Evolutionary conservation across 2,113 vertebrate species (phyloP), one percentile per base, ranked within the genome.

Genomic region (Myrmophylax atrothorax): DNA sequence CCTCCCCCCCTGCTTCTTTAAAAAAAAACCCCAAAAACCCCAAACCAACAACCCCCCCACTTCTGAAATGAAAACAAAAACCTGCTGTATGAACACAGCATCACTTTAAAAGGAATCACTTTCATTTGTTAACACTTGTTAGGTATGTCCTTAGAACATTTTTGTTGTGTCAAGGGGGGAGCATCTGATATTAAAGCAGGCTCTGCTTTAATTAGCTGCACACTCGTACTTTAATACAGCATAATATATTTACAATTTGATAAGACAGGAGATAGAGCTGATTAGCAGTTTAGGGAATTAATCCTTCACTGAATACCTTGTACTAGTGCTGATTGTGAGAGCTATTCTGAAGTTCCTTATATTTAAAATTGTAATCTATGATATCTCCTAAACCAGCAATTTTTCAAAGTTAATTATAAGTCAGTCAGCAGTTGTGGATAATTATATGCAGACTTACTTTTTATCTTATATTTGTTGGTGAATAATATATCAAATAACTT

Each of bases 361-460:
- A 97, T 93, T 96, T 95, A 93, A 91, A 96, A 94, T 67, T 90
- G 20, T 74, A 87, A 96, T 96, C 69, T 92, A 14, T 14, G 96
- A 52, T 90, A 94, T 82, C 89, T 97, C 59, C 92, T 93, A 94
- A 91, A 87, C 73, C 89, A 96, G 81, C 74, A 93, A 93, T 96
- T 97, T 89, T 93, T 95, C 93, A 94, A 96, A 96, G 92, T 97
- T 96, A 97, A 97, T 97, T 96, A 94, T 94, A 90, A 97, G 90
- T 95, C 91, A 96, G 88, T 92, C 82, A 95, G 87, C 81, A 92
- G 72, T 97, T 91, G 78, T 84, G 77, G 60, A 82, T 97, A 96
- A 82, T 94, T 94, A 91, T 74, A 79, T 64, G 66, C 83, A 94
- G 91, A 63, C 37, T 86, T 95, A 68, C 58, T 56, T 93, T 96